Evolutionary conservation across 2,113 vertebrate species (phyloP).

Genomic region (Corythornis cristatus): DNA sequence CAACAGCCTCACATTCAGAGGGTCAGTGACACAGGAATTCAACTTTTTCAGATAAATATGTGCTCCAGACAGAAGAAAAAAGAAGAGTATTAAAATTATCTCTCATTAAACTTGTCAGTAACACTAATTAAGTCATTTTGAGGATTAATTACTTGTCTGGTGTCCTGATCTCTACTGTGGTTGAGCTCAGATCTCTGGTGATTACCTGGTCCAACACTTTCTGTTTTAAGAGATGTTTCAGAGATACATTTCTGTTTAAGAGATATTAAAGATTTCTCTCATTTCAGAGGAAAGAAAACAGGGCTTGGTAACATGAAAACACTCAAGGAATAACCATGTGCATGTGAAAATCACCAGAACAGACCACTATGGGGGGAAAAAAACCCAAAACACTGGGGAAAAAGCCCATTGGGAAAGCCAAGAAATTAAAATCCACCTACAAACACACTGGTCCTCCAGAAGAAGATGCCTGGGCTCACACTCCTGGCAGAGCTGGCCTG

Average conservation of each 20-base stretch:
- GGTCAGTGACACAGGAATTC: neutral
- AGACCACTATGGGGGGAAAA: no score
- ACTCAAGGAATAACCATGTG: fast-evolving
- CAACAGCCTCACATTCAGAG: neutral
- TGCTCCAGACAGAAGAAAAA: neutral
- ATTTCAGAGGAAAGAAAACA: neutral
- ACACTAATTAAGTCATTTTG: neutral
- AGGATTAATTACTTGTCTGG: neutral
- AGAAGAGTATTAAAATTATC: neutral
- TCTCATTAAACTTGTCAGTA: neutral
- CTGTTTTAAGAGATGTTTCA: neutral
- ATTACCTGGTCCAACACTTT: neutral
- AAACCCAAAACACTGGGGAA: no score
- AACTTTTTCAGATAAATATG: neutral
- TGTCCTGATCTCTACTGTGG: neutral
- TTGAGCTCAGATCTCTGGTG: neutral
- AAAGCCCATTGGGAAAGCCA: neutral
- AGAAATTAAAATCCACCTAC: conserved; percentile 76
- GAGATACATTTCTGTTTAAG: neutral
- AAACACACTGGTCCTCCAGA: conserved; percentile 80
- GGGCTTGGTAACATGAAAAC: neutral
- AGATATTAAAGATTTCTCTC: neutral
- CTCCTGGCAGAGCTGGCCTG: conserved; percentile 83
- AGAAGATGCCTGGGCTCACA: conserved; percentile 85
- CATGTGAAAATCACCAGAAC: neutral